Conservation (phyloP, 2,888 invertebrate species). For the Malthinus seriepunctatus region DNA sequence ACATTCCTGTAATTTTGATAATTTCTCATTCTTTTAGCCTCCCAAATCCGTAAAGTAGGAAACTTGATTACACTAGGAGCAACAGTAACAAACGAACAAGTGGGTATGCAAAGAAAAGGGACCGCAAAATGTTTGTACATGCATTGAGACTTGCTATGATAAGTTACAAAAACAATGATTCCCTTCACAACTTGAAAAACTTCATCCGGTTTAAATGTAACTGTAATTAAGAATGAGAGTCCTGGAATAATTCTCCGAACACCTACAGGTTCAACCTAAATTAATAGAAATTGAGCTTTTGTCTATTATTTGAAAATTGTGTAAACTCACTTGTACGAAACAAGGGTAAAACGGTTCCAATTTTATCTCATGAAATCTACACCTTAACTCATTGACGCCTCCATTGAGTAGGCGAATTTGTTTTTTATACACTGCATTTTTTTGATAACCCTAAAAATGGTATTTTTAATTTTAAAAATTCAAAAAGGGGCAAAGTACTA, state of each 20-base stretch:
- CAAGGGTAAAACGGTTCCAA: constrained; percentile 18
- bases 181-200: constrained; percentile 17
- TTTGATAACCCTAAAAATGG: constrained; percentile 24
- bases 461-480: background rate
- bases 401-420: constrained; percentile 24
- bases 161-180: constrained; percentile 28
- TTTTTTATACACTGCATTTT: constrained; percentile 23
- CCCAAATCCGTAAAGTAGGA: constrained; percentile 20
- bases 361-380: constrained; percentile 12
- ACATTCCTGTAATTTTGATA: constrained; percentile 3
- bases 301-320: background rate
- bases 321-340: background rate
- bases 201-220: constrained; percentile 27
- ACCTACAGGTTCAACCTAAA: constrained; percentile 26
- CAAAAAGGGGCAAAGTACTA: constrained; percentile 1
- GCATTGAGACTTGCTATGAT: background rate
- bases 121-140: constrained; percentile 19
- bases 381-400: constrained; percentile 22
- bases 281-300: background rate
- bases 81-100: constrained; percentile 7
- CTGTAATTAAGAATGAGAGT: constrained; percentile 18
- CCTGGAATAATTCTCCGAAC: constrained; percentile 30
- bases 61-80: constrained; percentile 21
- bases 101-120: constrained; percentile 27
- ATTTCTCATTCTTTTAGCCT: constrained; percentile 5